phyloP scores from a whole-genome alignment of 2,888 invertebrate genomes.

The Helobdella robusta region DNA sequence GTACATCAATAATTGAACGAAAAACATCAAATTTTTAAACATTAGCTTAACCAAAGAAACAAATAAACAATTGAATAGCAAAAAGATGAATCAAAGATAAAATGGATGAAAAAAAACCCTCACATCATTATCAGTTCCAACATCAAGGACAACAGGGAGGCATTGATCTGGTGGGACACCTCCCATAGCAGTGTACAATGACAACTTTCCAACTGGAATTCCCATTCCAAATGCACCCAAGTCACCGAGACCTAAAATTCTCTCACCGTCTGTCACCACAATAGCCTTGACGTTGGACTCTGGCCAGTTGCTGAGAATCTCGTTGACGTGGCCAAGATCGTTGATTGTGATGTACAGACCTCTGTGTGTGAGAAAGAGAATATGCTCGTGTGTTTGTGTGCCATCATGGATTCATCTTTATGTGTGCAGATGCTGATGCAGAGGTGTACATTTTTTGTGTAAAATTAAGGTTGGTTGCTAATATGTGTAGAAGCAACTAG shows the following conservation, averaged over 20 bases:
- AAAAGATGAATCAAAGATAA: no score
- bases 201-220: constrained; percentile 91
- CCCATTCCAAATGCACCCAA: constrained; percentile 97
- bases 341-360: constrained; percentile 92
- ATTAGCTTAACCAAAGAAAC: constrained; percentile 28
- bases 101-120: background rate
- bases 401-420: no score
- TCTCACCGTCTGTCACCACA: constrained; percentile 94
- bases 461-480: no score
- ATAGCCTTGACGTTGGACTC: constrained; percentile 54
- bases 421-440: no score
- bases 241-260: constrained; percentile 93
- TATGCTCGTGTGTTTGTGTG: background rate
- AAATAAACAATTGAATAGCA: constrained; percentile 17
- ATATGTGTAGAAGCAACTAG: no score
- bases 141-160: constrained; percentile 84
- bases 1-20: no score
- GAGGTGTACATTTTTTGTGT: no score
- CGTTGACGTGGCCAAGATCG: constrained; percentile 86
- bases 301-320: constrained; percentile 84
- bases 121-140: constrained; percentile 82
- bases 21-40: background rate
- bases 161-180: constrained; percentile 80
- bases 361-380: constrained; percentile 42
- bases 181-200: constrained; percentile 90